phyloP scores from a whole-genome alignment of 2,797 vertebrate species.

The Taenioides sp. region DNA sequence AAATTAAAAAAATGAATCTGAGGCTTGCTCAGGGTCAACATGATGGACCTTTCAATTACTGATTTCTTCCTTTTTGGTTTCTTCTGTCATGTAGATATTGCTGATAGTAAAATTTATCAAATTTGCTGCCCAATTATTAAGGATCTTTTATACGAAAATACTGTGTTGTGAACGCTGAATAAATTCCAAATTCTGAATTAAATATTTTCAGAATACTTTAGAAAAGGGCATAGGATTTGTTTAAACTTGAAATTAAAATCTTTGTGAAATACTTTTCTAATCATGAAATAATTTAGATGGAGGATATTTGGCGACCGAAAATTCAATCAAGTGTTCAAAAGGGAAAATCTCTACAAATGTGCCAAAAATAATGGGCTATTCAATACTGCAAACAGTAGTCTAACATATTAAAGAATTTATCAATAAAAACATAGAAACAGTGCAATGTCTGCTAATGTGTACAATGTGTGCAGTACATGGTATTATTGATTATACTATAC shows the following conservation, averaged over 20 bases:
- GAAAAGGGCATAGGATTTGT: neutral
- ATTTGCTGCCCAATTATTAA: neutral
- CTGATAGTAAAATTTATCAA: neutral
- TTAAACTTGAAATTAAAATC: conserved; percentile 2
- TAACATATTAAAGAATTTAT: neutral
- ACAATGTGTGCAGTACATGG: neutral
- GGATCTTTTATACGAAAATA: neutral
- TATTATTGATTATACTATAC: neutral
- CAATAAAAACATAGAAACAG: neutral
- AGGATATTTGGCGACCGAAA: neutral
- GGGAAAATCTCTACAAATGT: conserved; percentile 8
- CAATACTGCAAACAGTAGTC: conserved; percentile 13
- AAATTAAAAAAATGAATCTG: neutral
- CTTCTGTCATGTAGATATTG: neutral
- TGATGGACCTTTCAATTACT: no score
- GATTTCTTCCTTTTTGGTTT: neutral
- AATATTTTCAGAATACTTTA: neutral
- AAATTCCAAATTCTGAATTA: neutral
- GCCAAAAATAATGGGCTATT: conserved; percentile 22
- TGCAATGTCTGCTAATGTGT: neutral
- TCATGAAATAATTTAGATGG: neutral
- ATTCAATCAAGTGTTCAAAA: conserved; percentile 4
- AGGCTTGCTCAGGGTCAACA: no score
- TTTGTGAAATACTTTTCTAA: neutral
- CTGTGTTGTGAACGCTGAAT: neutral